Evolutionary conservation across 1,140 invertebrate genomes (phyloP), one percentile per base, ranked within the genome.

Genomic region (Cotesia typhae): DNA sequence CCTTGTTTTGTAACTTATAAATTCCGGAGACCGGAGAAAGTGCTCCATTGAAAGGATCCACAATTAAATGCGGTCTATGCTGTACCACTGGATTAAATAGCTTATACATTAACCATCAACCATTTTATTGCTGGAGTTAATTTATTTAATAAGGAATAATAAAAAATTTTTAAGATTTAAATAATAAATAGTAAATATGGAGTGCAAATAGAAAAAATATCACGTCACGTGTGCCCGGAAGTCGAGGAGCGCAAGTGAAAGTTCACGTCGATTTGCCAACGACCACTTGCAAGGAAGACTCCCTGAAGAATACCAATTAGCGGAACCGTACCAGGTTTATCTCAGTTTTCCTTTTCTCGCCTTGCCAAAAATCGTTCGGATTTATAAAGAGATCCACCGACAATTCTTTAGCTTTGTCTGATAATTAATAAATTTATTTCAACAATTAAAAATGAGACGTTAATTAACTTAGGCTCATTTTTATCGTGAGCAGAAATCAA

Each of bases 201-300:
- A 47, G 10, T 28, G 41, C 5, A 47, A 47, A 47, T 47, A 41
- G 28, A 66, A 52, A 35, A 65, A 37, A 41, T 55, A 28, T 51
- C 53, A 28, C 9, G 51, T 41, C 38, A 67, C 52, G 60, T 38
- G 60, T 63, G 60, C 69, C 69, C 69, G 69, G 69, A 71, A 71
- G 69, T 63, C 41, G 61, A 53, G 69, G 1, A 28, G 28, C 36
- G 68, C 59, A 28, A 72, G 71, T 72, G 71, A 72, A 72, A 72
- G 71, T 72, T 64, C 37, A 55, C 53, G 63, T 67, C 71, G 71
- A 72, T 72, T 72, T 72, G 71, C 71, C 71, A 72, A 72, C 63
- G 20, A 65, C 51, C 37, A 61, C 65, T 47, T 47, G 66, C 51
- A 47, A 64, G 64, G 71, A 72, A 72, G 71, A 71, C 41, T 65